phyloP scores from a whole-genome alignment of 2,888 invertebrate species.

The Cyrtodaria siliqua region DNA sequence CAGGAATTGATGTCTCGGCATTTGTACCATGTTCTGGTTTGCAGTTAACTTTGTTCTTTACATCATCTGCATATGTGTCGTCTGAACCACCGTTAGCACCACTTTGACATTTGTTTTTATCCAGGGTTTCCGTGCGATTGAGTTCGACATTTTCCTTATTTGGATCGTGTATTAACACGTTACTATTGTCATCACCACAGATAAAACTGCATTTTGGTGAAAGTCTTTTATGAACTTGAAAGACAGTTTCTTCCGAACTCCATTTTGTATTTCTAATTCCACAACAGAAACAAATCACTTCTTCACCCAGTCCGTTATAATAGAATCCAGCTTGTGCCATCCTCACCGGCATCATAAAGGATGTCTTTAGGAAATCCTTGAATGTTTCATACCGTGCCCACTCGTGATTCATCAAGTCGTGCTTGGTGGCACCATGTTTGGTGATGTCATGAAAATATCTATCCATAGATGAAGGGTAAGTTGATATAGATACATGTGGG shows the following conservation, averaged over 20 bases:
- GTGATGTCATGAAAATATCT: background rate
- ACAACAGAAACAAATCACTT: constrained; percentile 64
- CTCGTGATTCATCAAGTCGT: constrained; percentile 16
- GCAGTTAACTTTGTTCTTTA: no score
- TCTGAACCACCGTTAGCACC: no score
- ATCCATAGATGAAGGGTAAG: background rate
- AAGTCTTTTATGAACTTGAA: constrained; percentile 48
- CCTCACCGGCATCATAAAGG: constrained; percentile 34
- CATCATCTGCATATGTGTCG: no score
- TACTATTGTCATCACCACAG: background rate
- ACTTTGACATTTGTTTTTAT: no score
- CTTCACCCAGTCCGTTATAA: constrained; percentile 56
- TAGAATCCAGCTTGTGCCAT: constrained; percentile 70
- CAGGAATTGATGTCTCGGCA: no score
- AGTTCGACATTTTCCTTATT: no score
- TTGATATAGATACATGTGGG: no score
- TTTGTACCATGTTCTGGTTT: no score
- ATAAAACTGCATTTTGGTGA: constrained; percentile 57
- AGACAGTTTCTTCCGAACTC: constrained; percentile 50
- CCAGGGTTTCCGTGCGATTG: no score
- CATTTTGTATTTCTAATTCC: constrained; percentile 49
- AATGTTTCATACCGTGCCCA: constrained; percentile 16
- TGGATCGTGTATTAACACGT: constrained; percentile 5
- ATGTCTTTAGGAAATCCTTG: constrained; percentile 1
- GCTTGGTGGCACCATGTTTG: background rate